Conservation (phyloP, 1,140 invertebrate species). For the Ectropis grisescens region DNA sequence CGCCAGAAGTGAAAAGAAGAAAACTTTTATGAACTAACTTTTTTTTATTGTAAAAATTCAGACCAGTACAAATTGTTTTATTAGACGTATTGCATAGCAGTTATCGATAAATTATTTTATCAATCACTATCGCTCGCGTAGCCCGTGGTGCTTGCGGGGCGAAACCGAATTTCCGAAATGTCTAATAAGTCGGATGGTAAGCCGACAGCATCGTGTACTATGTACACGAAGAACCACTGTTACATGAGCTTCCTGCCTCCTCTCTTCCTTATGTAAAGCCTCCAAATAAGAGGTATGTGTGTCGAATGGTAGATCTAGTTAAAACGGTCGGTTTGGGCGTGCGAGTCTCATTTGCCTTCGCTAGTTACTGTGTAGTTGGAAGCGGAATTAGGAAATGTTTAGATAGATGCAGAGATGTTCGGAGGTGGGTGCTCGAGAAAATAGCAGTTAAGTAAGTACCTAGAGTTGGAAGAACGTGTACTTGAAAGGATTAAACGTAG, state of each 20-base stretch:
- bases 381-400: slow-evolving; percentile 42
- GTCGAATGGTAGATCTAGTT: slow-evolving; percentile 19
- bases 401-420: slow-evolving; percentile 22
- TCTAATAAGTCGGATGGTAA: slow-evolving; percentile 67
- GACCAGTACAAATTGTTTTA: no score
- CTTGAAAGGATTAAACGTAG: no score
- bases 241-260: slow-evolving; percentile 19
- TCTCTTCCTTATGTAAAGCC: slow-evolving; percentile 8
- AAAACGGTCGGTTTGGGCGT: slow-evolving; percentile 20
- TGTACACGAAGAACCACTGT: slow-evolving; percentile 36
- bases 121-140: slow-evolving; percentile 18
- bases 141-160: slow-evolving; percentile 45
- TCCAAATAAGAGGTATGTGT: slow-evolving; percentile 3
- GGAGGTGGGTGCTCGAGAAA: slow-evolving; percentile 10
- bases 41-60: no score
- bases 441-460: no score
- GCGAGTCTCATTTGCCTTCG: slow-evolving; percentile 35
- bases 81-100: no score
- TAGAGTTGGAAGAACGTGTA: no score
- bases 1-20: no score
- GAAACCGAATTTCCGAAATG: slow-evolving; percentile 66
- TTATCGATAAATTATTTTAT: not conserved
- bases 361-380: slow-evolving; percentile 31
- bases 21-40: no score
- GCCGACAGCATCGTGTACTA: slow-evolving; percentile 47